Percentiles rank a stretch among this genome's conserved stretches.
Conservation (phyloP, 2,888 invertebrate species). For the Tetranychus truncatus region DNA sequence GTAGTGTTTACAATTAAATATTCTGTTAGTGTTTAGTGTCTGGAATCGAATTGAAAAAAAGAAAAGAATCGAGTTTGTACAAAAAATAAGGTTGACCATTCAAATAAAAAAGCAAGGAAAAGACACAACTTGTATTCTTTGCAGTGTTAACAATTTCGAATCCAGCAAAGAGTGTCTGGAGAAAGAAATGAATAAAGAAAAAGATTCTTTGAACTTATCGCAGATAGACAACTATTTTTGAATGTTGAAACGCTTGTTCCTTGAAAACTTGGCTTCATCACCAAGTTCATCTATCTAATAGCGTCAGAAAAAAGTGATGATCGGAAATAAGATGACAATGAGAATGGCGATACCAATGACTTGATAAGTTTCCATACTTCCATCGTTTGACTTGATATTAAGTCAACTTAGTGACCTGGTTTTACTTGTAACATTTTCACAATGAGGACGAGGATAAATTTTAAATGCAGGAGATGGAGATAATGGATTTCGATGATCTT, state of each 20-base stretch:
- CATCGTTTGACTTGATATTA: not conserved
- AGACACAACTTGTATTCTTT: not conserved
- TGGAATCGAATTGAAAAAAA: not conserved
- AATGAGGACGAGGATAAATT: not conserved
- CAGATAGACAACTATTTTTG: not conserved
- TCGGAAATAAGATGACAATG: not conserved
- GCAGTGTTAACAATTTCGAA: not conserved
- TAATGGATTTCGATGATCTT: not conserved
- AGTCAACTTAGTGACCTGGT: not conserved
- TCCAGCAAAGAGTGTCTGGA: not conserved
- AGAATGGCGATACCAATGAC: not conserved
- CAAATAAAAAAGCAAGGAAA: not conserved
- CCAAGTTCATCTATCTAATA: too few species aligned
- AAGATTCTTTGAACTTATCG: not conserved
- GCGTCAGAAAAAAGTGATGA: not conserved
- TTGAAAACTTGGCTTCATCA: not conserved
- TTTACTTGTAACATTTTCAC: not conserved
- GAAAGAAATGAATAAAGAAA: not conserved
- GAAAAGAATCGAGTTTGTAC: not conserved
- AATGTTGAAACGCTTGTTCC: not conserved
- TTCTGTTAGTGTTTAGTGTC: not conserved
- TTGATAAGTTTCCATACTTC: too few species aligned
- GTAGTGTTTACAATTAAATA: not conserved
- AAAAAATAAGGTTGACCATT: not conserved
- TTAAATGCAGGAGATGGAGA: not conserved